Evolutionary conservation across 2,888 invertebrate genomes (phyloP), one percentile per base, ranked within the genome.

Genomic region (Apodemia mormo): DNA sequence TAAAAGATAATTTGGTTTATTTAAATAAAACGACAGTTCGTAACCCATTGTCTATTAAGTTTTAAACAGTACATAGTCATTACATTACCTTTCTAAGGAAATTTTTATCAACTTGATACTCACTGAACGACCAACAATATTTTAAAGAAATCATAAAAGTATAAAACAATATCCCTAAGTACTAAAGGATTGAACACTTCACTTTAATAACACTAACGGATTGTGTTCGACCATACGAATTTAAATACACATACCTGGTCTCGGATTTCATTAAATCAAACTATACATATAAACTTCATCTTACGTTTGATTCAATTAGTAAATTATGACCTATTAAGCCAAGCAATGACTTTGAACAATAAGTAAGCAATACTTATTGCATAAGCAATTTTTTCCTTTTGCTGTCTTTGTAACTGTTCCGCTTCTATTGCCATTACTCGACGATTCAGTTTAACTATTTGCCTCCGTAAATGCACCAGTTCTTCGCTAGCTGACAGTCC

Each of bases 381-480:
- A 83, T 97, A 97, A 66, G 97, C 94, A 79, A 98, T 95, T 83
- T 98, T 96, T 82, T 98, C 98, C 77, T 97, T 95, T 83, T 98
- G 97, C 80, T 97, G 95, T 72, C 97, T 94, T 82, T 97, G 96
- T 77, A 96, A 93, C 83, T 96, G 96, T 80, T 98, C 98, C 73
- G 97, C 94, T 89, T 98, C 98, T 74, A 98, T 95, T 7, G 96
- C 95, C 93, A 97, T 96, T 9, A 98, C 96, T 30, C 98, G 95
- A 66, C 98, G 95, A 85, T 97, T 97, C 75, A 98, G 86, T 85
- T 98, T 97, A 33, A 97, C 96, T 81, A 98, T 95, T 89, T 98
- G 98, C 67, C 97, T 94, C 73, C 97, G 95, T 79, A 98, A 94
- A 88, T 97, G 97, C 65, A 96, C 94, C 70, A 97, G 94, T 89